Base-by-base conservation (phyloP, 2,797 vertebrate species). In the Diglossa cyanea region DNA sequence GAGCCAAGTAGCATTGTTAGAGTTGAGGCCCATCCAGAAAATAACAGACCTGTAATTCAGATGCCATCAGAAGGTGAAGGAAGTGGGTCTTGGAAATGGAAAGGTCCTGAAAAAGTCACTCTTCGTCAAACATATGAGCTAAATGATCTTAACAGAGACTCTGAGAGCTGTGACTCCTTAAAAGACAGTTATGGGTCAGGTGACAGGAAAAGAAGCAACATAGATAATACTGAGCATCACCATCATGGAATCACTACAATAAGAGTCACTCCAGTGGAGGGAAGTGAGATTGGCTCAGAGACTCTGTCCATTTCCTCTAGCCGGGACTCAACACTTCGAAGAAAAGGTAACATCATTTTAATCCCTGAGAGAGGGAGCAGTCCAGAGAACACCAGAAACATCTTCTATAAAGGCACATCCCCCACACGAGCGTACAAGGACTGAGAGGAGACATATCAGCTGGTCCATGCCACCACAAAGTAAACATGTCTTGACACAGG, bases 321-420 rank as follows among this genome's bases (percentile, higher is more conserved):
- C 86, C 98, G 98, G 24, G 99, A 99, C 96, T 99, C 99, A 67
- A 99, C 99, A 1, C 98, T 99, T 86, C 98, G 98, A 76, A 98
- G 99, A 86, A 99, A 99, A 97, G 98, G 98, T 74, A 99, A 99
- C 86, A 98, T 99, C 89, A 99, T 99, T 95, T 96, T 99, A 96
- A 99, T 99, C 84, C 99, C 99, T 0, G 99, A 99, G 96, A 98
- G 99, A 97, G 98, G 98, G 87, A 98, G 98, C 98, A 99, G 99
- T 92, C 99, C 99, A 1, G 99, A 99, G 78, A 99, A 98, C 75
- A 98, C 99, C 42, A 98, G 99, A 48, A 99, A 99, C 83, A 98
- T 99, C 98, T 99, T 99, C 98, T 99, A 99, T 97, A 99, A 99
- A 97, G 99, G 99, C 90, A 99, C 99, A 10, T 99, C 99, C 3